These are phyloP conservation scores for Drosophila atripex DNA, from an alignment of 2,888 invertebrate genomes.

Conservation along the genomic window DNA sequence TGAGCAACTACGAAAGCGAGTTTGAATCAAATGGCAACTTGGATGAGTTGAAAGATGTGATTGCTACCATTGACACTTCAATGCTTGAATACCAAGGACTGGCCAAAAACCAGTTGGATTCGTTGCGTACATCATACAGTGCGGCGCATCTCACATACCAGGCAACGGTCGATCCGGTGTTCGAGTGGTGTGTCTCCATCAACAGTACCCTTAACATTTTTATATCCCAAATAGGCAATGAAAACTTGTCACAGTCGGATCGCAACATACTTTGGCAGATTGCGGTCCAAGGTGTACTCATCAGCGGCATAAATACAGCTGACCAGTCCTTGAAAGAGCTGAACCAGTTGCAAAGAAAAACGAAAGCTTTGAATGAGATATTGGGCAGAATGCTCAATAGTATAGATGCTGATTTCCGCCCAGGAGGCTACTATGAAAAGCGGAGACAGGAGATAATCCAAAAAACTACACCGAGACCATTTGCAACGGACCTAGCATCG, in stretches of 20 bases:
- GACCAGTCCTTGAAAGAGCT: not conserved
- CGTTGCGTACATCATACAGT: not conserved
- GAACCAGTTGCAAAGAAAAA: not conserved
- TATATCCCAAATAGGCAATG: not conserved
- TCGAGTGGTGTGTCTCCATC: not conserved
- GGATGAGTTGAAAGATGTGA: not conserved
- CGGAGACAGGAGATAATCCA: not conserved
- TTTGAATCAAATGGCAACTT: not conserved
- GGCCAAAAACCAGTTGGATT: not conserved
- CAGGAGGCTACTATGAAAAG: not conserved
- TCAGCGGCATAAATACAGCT: not conserved
- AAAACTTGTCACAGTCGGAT: not conserved
- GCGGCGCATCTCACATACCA: not conserved
- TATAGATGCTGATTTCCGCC: not conserved
- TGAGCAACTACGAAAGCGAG: not conserved
- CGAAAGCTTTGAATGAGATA: not conserved
- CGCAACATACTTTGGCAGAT: not conserved
- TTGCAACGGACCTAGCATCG: not conserved
- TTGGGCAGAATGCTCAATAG: not conserved
- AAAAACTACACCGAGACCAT: not conserved
- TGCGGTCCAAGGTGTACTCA: not conserved
- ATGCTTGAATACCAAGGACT: constrained; percentile 1
- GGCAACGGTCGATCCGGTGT: not conserved
- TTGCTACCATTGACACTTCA: not conserved
- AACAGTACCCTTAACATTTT: not conserved